Evolutionary conservation across 2,113 vertebrate species (phyloP).

Genomic region (Australoheros scitulus): DNA sequence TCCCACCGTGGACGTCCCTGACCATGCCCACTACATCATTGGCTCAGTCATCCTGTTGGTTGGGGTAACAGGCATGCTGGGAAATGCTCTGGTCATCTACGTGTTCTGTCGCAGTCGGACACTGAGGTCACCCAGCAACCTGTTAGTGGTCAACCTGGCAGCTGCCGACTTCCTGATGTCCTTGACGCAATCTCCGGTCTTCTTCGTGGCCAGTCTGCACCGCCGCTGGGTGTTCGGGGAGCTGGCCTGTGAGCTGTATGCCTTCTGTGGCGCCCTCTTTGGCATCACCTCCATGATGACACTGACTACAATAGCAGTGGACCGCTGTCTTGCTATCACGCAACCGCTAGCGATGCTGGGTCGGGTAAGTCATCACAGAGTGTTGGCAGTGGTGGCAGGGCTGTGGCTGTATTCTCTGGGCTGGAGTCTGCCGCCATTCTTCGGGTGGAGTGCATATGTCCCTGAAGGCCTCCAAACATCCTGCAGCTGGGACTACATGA

Average conservation of each 20-base stretch:
- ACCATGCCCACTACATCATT: conserved; percentile 28
- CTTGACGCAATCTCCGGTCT: conserved; percentile 17
- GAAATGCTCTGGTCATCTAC: conserved; percentile 35
- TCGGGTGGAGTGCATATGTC: conserved; percentile 35
- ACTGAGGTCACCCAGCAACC: conserved; percentile 24
- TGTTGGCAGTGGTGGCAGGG: background rate
- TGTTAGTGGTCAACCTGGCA: conserved; percentile 32
- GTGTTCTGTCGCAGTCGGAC: conserved; percentile 26
- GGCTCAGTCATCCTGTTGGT: conserved; percentile 32
- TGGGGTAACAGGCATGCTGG: conserved; percentile 22
- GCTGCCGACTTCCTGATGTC: conserved; percentile 34
- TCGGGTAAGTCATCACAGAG: background rate
- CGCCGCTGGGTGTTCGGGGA: conserved; percentile 34
- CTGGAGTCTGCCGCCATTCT: conserved; percentile 42
- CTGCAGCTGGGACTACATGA: conserved; percentile 47
- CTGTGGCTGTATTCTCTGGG: conserved; percentile 36
- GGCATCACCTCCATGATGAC: conserved; percentile 51
- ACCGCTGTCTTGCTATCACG: conserved; percentile 31
- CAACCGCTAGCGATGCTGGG: conserved; percentile 21
- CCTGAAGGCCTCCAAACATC: conserved; percentile 40
- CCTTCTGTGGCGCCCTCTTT: conserved; percentile 43
- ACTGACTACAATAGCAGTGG: conserved; percentile 22
- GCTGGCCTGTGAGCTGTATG: conserved; percentile 32
- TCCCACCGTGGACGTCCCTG: conserved; percentile 8
- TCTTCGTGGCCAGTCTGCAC: conserved; percentile 36